phyloP scores from a whole-genome alignment of 2,888 invertebrate genomes.

The Ptilodon capucinus region DNA sequence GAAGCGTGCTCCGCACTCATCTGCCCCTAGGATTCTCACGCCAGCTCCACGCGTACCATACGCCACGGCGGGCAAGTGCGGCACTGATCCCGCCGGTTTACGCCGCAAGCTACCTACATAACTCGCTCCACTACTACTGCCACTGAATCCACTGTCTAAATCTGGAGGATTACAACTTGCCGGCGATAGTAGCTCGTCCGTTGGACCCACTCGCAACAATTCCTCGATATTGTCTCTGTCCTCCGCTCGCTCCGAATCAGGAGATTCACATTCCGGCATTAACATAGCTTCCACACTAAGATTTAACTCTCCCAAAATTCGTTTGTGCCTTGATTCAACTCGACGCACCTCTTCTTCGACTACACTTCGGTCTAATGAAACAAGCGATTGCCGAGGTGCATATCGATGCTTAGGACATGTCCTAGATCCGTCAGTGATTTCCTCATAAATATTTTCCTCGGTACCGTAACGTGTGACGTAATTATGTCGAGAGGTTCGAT shows the following conservation, averaged over 20 bases:
- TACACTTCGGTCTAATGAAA: constrained; percentile 86
- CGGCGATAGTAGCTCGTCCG: constrained; percentile 88
- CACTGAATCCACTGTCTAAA: constrained; percentile 92
- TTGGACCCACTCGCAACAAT: constrained; percentile 86
- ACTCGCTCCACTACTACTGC: constrained; percentile 91
- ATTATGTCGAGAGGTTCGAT: constrained; percentile 83
- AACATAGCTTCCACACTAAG: constrained; percentile 95
- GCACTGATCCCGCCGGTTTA: constrained; percentile 76
- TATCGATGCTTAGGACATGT: constrained; percentile 78
- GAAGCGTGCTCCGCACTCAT: constrained; percentile 68
- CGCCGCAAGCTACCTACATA: constrained; percentile 88
- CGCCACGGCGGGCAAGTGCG: constrained; percentile 77
- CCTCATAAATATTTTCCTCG: constrained; percentile 92
- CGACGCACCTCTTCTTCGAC: constrained; percentile 92
- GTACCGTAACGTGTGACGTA: constrained; percentile 91
- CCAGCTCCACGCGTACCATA: constrained; percentile 79
- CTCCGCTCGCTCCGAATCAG: constrained; percentile 85
- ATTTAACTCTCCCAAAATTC: constrained; percentile 93
- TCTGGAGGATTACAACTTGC: constrained; percentile 86
- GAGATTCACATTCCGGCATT: constrained; percentile 90
- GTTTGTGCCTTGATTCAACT: constrained; percentile 91
- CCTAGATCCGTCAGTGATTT: constrained; percentile 86
- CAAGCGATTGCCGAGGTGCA: constrained; percentile 82
- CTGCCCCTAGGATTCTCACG: constrained; percentile 73
- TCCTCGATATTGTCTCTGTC: constrained; percentile 85